Percentiles rank a stretch among this genome's conserved stretches.
Evolutionary conservation across 2,113 vertebrate species (phyloP).

Genomic region (Passer montanus): DNA sequence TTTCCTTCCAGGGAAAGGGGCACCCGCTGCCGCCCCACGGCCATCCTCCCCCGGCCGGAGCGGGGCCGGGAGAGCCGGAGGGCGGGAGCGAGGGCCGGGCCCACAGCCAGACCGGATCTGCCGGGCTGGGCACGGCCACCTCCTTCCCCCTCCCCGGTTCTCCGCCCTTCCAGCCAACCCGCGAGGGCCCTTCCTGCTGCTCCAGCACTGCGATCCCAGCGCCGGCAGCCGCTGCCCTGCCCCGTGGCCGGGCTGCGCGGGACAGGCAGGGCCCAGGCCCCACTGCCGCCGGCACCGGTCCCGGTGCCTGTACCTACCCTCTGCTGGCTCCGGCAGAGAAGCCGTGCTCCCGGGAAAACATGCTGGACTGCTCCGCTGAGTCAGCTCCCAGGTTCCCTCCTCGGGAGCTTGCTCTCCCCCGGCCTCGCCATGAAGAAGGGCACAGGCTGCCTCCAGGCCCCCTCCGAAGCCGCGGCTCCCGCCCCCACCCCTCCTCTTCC

Average conservation of each 20-base stretch:
- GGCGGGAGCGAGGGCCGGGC: not conserved
- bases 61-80: not conserved
- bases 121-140: not conserved
- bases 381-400: slow-evolving; percentile 59
- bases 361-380: slow-evolving; percentile 52
- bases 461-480: not conserved
- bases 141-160: not conserved
- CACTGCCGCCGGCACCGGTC: not conserved
- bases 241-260: not conserved
- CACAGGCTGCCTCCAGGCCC: not conserved
- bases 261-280: not conserved
- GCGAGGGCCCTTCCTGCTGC: not conserved
- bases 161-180: not conserved
- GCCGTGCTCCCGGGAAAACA: slow-evolving; percentile 80
- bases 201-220: not conserved
- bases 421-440: slow-evolving; percentile 40
- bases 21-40: not conserved
- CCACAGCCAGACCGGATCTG: not conserved
- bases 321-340: slow-evolving; percentile 79
- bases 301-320: slow-evolving; percentile 72
- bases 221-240: not conserved
- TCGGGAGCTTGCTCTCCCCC: not conserved
- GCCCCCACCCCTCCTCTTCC: not conserved
- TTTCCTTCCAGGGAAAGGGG: rapidly evolving
- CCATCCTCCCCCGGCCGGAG: not conserved